A percentile compares a stretch with the other conserved stretches of the same genome.
These are phyloP conservation scores for Omphaloscelis lunosa DNA, from an alignment of 2,888 invertebrate species.

Conservation along the genomic window DNA sequence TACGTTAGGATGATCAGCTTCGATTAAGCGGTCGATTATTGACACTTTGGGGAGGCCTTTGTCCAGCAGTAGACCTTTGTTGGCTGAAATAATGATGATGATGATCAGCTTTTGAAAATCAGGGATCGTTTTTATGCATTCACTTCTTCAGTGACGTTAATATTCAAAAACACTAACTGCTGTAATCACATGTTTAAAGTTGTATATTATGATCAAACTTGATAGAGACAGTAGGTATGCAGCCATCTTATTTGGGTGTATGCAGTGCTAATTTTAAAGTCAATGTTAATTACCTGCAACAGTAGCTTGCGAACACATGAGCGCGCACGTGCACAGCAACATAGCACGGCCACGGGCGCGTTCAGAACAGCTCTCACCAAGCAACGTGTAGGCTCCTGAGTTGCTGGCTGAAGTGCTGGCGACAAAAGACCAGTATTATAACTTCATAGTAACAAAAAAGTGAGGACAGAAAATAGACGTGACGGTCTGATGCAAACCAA, in stretches of 20 bases:
- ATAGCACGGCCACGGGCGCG: slow-evolving; percentile 81
- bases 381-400: slow-evolving; percentile 85
- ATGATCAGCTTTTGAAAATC: background rate
- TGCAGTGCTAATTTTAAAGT: background rate
- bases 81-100: background rate
- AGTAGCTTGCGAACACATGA: slow-evolving; percentile 87
- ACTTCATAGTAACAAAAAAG: background rate
- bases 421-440: slow-evolving; percentile 3
- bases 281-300: slow-evolving; percentile 79
- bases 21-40: background rate
- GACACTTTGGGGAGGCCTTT: background rate
- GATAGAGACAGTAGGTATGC: background rate
- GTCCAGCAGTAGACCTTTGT: background rate
- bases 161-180: no score
- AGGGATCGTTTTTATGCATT: background rate
- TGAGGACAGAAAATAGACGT: background rate
- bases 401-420: slow-evolving; percentile 86
- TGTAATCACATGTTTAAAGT: background rate
- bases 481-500: background rate
- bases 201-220: background rate
- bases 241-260: background rate
- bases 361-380: slow-evolving; percentile 85
- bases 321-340: slow-evolving; percentile 83
- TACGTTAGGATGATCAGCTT: background rate
- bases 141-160: no score